A percentile compares a stretch with the other conserved stretches of the same genome.
phyloP scores from a whole-genome alignment of 2,797 vertebrate genomes.

The Hylomyscus alleni region DNA sequence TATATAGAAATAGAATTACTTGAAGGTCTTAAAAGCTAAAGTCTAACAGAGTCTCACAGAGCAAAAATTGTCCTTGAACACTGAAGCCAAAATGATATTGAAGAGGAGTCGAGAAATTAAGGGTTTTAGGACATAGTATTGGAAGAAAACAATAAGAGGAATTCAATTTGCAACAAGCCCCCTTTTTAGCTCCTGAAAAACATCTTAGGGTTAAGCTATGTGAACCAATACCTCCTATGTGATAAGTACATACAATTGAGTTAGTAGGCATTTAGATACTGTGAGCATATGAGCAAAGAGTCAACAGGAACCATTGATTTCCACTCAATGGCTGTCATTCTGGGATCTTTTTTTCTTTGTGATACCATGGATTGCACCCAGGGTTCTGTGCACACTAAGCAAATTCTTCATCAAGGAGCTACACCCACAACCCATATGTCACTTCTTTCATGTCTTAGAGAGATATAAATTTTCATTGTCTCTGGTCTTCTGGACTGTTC shows the following conservation, averaged over 20 bases:
- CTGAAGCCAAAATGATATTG: background rate
- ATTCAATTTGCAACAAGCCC: background rate
- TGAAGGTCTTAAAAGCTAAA: conserved; percentile 43
- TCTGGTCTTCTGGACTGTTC: conserved; percentile 20
- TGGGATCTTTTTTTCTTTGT: background rate
- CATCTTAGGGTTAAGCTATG: background rate
- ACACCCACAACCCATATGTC: background rate
- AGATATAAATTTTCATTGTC: background rate
- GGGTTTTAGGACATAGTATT: background rate
- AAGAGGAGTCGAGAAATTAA: background rate
- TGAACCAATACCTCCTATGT: background rate
- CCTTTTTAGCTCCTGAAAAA: background rate
- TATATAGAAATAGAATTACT: conserved; percentile 50
- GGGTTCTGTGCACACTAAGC: background rate
- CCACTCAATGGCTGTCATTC: background rate
- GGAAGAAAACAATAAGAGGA: conserved; percentile 39
- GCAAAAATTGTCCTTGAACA: conserved; percentile 44
- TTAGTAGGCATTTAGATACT: conserved; percentile 12
- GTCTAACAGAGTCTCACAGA: conserved; percentile 47
- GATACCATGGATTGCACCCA: background rate
- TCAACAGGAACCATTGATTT: background rate
- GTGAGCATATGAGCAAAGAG: background rate
- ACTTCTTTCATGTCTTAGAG: background rate
- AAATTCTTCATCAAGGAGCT: background rate
- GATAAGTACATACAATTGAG: conserved; percentile 23